These are phyloP conservation scores for Sandelia bainsii DNA, from an alignment of 2,797 vertebrate species.

Conservation along the genomic window DNA sequence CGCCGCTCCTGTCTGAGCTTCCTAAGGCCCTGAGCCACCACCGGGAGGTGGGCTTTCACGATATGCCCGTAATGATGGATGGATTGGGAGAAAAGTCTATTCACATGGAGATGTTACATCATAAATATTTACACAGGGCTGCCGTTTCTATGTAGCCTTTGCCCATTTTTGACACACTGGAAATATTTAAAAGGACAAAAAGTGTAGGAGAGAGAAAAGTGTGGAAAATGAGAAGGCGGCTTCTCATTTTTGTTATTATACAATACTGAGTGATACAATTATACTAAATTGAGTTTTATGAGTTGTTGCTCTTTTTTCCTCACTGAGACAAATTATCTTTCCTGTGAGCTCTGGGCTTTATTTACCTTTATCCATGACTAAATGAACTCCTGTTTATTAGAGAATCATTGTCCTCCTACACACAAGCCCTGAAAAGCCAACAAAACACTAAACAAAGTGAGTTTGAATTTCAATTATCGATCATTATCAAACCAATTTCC, in stretches of 20 bases:
- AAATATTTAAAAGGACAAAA: constrained; percentile 81
- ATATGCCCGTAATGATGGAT: constrained; percentile 95
- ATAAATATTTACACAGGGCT: constrained; percentile 98
- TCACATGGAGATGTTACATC: constrained; percentile 94
- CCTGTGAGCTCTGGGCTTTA: constrained; percentile 55
- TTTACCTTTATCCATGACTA: constrained; percentile 68
- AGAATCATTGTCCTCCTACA: constrained; percentile 58
- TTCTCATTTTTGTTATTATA: constrained; percentile 58
- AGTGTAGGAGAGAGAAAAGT: constrained; percentile 62
- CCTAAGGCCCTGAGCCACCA: constrained; percentile 86
- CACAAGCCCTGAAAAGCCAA: constrained; percentile 55
- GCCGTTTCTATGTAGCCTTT: constrained; percentile 89
- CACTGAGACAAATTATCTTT: constrained; percentile 65
- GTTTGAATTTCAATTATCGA: constrained; percentile 45
- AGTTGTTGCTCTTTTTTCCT: constrained; percentile 57
- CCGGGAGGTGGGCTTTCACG: constrained; percentile 88
- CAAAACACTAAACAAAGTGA: constrained; percentile 53
- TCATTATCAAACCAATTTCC: constrained; percentile 27
- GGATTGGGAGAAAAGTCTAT: constrained; percentile 90
- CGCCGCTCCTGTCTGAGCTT: constrained; percentile 91
- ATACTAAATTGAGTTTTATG: constrained; percentile 51
- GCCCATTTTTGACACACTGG: constrained; percentile 88
- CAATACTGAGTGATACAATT: constrained; percentile 47
- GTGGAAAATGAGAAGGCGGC: constrained; percentile 57
- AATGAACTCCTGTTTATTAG: constrained; percentile 65